Evolutionary conservation across 1,140 invertebrate species (phyloP).

Genomic region (Polypedilum vanderplanki): DNA sequence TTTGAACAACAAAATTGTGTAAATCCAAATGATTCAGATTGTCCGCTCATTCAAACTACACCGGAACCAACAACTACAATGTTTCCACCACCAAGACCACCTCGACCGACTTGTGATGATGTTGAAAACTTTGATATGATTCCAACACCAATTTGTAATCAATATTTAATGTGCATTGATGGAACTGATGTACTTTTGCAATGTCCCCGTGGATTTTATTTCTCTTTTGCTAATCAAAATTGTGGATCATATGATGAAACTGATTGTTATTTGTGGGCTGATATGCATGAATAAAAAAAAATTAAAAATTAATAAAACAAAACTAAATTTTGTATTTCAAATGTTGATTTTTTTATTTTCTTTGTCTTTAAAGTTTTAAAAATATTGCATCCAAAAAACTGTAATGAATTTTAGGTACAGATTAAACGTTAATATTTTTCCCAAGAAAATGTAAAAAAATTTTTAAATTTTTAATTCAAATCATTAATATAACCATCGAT

Average conservation of each 20-base stretch:
- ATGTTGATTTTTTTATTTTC: too few species aligned
- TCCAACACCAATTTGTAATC: background rate
- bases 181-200: background rate
- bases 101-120: background rate
- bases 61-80: background rate
- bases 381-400: too few species aligned
- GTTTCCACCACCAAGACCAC: background rate
- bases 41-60: background rate
- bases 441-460: too few species aligned
- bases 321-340: too few species aligned
- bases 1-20: background rate
- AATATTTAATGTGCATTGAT: background rate
- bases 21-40: background rate
- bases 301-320: too few species aligned
- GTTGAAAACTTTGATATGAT: background rate
- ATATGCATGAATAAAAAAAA: too few species aligned
- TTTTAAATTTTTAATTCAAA: background rate
- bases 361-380: too few species aligned
- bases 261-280: background rate
- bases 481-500: background rate
- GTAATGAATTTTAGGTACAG: too few species aligned
- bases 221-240: background rate
- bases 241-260: background rate
- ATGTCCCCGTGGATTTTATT: background rate
- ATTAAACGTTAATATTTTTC: too few species aligned